Base-by-base conservation (phyloP, 2,113 vertebrate genomes). In the Salvelinus sp. region DNA sequence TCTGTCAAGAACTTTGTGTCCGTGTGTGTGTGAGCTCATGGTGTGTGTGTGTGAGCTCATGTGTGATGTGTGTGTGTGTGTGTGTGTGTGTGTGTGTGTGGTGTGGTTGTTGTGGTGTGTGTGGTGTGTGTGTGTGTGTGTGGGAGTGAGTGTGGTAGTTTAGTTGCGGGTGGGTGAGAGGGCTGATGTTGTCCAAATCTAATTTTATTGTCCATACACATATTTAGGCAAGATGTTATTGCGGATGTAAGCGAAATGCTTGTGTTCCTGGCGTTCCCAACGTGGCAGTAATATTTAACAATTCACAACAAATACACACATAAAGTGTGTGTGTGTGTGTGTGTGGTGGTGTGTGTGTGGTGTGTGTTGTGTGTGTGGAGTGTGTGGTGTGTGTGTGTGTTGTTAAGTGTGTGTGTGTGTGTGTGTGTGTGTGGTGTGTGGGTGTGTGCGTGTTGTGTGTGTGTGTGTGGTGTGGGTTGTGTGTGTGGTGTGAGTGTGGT, bases 1-100 rank as follows among this genome's bases (percentile, higher is more conserved):
- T 9, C 54, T 50, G 38, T 70, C 81, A 58, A 74, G 54, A 14
- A 18, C 58, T 62, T 70, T 79, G 47, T 70, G 30, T 77, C 38
- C 76, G 65, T 73, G 76, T 23, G 58, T 62, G 58, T 62, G 33
- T 33, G 33, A 33, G 33, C 33, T 33, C 33, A 33, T 33, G 33
- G 33, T 33, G 33, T 33, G 33, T 6, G 33, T 54, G 16, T 54
- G 38, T 44, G 38, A 38, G 38, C 38, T 38, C 7, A 38, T 38
- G 33, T 38, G 33, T 38, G 33, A n/a, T 38, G 38, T 20, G 18
- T 57, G 54, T 57, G 54, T 57, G 18, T 20, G 18, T 20, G 54
- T 3, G 54, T 57, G 18, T 20, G 18, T 57, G 62, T 64, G 62
- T 25, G 62, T 64, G 62, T 22, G 20, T 10, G 20, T 25, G 62